Percentiles rank a stretch among this genome's conserved stretches.
Conservation (phyloP, 2,113 vertebrate genomes). For the Pteropus alecto region DNA sequence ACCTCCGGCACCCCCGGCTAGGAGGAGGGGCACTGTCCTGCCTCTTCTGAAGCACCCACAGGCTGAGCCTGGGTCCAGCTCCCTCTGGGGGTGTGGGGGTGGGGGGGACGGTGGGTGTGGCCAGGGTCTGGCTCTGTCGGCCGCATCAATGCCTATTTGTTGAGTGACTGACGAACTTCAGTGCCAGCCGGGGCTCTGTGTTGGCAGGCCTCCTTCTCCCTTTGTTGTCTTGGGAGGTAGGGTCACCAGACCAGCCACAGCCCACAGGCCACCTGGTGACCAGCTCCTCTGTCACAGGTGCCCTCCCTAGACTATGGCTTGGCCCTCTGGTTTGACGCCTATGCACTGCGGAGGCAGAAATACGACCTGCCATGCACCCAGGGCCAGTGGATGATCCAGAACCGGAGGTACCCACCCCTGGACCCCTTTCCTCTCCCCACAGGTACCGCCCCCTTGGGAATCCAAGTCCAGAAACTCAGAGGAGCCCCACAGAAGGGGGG, state of each 20-base stretch:
- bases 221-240: neutral
- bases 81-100: neutral
- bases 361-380: slow-evolving; percentile 88
- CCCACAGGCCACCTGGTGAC: accelerated
- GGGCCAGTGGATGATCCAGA: slow-evolving; percentile 93
- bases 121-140: neutral
- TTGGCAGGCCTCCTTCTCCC: neutral
- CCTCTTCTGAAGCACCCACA: neutral
- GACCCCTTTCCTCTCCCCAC: neutral
- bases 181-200: neutral
- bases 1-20: accelerated
- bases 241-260: neutral
- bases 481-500: neutral
- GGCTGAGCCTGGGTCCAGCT: neutral
- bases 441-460: neutral
- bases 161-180: neutral
- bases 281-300: slow-evolving; percentile 80
- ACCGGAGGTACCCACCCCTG: slow-evolving; percentile 84
- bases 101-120: accelerated
- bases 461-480: neutral
- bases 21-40: neutral
- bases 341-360: slow-evolving; percentile 87
- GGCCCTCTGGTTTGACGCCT: slow-evolving; percentile 92
- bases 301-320: slow-evolving; percentile 88
- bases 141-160: neutral